Evolutionary conservation across 2,113 vertebrate genomes (phyloP).

Genomic region (Trochalopteron elliotii): DNA sequence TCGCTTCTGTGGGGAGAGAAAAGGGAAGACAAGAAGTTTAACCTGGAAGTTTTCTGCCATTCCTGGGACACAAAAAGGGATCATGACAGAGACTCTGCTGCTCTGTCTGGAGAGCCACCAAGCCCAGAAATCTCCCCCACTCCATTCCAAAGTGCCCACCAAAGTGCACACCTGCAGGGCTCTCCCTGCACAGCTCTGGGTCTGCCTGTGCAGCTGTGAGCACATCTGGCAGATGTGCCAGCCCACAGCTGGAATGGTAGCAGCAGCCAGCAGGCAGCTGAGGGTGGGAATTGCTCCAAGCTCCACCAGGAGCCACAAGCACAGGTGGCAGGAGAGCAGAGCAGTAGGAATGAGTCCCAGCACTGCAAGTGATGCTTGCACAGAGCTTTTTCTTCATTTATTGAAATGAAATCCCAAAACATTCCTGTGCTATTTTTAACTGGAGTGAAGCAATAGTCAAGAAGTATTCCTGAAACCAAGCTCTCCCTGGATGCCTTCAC

Average conservation of each 20-base stretch:
- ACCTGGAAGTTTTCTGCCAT: background rate
- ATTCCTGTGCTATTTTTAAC: background rate
- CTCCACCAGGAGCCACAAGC: background rate
- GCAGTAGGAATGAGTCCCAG: background rate
- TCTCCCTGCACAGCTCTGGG: background rate
- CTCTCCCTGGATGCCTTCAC: background rate
- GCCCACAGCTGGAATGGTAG: background rate
- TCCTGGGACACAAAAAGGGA: background rate
- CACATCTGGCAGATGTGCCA: background rate
- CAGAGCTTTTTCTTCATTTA: background rate
- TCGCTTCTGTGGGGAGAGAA: slow-evolving; percentile 81
- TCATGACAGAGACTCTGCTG: background rate
- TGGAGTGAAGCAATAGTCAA: background rate
- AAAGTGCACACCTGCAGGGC: too few relatives aligned
- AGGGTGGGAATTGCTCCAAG: background rate
- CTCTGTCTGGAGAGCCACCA: background rate
- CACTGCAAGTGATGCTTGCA: background rate
- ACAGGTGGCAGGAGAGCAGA: background rate
- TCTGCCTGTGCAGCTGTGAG: background rate
- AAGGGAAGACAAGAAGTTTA: background rate
- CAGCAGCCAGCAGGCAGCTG: background rate
- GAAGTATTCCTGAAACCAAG: background rate
- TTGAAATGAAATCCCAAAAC: background rate
- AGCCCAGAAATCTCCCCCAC: background rate
- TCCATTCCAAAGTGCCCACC: background rate